Evolutionary conservation across 92 coral and sea anemone genomes (phyloP).

Genomic region (Isaurus tuberculatus): DNA sequence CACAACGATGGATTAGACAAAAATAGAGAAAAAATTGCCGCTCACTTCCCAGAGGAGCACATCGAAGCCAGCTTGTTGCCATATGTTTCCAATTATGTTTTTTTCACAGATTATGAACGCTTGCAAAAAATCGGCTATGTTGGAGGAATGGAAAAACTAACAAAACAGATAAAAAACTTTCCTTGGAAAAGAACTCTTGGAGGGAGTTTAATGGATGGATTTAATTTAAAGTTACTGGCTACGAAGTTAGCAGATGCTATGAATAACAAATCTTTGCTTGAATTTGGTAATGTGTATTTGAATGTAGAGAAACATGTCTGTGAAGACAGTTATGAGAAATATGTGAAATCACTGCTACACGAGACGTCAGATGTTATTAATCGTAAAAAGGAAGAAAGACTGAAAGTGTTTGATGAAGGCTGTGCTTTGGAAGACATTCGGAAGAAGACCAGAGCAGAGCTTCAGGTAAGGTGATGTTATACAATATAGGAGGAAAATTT

Average conservation of each 20-base stretch:
- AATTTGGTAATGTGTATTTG: slow-evolving; percentile 60
- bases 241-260: slow-evolving; percentile 42
- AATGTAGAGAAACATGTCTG: slow-evolving; percentile 59
- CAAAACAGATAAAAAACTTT: slow-evolving; percentile 23
- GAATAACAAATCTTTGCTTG: slow-evolving; percentile 49
- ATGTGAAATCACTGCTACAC: slow-evolving; percentile 21
- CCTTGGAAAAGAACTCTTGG: slow-evolving; percentile 50
- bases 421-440: slow-evolving; percentile 55
- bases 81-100: slow-evolving; percentile 14
- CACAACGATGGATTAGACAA: slow-evolving; percentile 48
- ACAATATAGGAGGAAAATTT: too few species aligned
- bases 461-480: neutral
- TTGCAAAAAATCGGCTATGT: slow-evolving; percentile 43
- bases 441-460: slow-evolving; percentile 25
- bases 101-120: slow-evolving; percentile 42
- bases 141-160: slow-evolving; percentile 25
- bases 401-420: slow-evolving; percentile 39
- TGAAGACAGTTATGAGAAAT: slow-evolving; percentile 41
- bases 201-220: slow-evolving; percentile 63
- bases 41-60: slow-evolving; percentile 53
- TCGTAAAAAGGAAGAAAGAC: slow-evolving; percentile 10
- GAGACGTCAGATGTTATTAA: slow-evolving; percentile 39
- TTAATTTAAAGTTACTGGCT: slow-evolving; percentile 53
- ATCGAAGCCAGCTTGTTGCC: slow-evolving; percentile 58
- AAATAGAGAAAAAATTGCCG: slow-evolving; percentile 39